Evolutionary conservation across 2,888 invertebrate genomes (phyloP), one percentile per base, ranked within the genome.

Genomic region (Xanthia icteritia): DNA sequence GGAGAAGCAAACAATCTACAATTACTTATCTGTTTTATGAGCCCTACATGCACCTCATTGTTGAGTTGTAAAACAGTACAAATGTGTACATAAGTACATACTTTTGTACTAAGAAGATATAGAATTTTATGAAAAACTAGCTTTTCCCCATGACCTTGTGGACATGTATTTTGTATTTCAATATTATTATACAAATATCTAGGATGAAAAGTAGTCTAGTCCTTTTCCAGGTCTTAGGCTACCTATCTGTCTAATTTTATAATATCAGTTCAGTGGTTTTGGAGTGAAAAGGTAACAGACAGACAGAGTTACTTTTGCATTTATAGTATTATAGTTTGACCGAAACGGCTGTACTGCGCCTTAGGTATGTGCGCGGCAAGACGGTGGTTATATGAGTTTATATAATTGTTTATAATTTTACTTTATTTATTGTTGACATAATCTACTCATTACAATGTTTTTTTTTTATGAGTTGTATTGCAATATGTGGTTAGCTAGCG

Each of bases 11-110:
- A 77, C 45, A 78, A 36, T 45, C 5, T 27, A 1, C 9, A 23
- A 61, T 54, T 17, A 68, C 3, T 51, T 51, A 39, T 15, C n/a
- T 27, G 20, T 76, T 76, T 31, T 67, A 60, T 39, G 23, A 60
- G 15, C 20, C 20, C 36, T 36, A n/a, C 17, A 9, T 17, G 5
- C 15, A 51, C 15, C 31, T 36, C 23, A 31, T 51, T 36, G 23
- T 51, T 23, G 23, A 67, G 9, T 36, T 67, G 9, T 23, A 11
- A 51, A 67, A 51, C 51, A 54, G 23, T n/a, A 54, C 15, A 15
- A 56, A 6, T 56, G 36, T 68, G 36, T 67, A 9, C 1, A 51
- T 23, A 36, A 23, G 23, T 5, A 63, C 20, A 20, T 20, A 8
- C 23, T 36, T 36, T 61, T 63, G 23, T 64, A n/a, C 13, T n/a